A percentile compares a stretch with the other conserved stretches of the same genome.
These are phyloP conservation scores for Drosophila siamana DNA, from an alignment of 2,888 invertebrate species.

Conservation along the genomic window DNA sequence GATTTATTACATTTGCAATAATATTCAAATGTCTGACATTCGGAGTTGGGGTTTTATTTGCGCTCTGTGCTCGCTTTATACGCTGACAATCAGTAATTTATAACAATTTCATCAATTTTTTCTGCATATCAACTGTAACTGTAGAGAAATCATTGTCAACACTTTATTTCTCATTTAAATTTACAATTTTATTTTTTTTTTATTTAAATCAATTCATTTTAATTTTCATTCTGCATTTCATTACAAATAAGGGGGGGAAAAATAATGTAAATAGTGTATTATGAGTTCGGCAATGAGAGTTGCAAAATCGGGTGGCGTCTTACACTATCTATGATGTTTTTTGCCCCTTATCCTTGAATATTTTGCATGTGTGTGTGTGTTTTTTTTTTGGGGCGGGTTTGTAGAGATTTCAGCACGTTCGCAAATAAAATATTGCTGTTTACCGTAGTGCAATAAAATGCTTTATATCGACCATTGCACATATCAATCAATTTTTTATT, in stretches of 20 bases:
- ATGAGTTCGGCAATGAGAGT: neutral
- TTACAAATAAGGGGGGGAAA: too few species aligned
- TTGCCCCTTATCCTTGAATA: conserved; percentile 23
- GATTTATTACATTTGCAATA: conserved; percentile 56
- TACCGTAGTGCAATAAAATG: conserved; percentile 44
- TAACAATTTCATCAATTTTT: too few species aligned
- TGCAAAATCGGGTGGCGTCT: neutral
- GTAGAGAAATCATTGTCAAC: too few species aligned
- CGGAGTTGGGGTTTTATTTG: conserved; percentile 21
- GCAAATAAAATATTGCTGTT: conserved; percentile 17
- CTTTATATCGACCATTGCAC: conserved; percentile 30
- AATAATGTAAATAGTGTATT: neutral
- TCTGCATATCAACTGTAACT: too few species aligned
- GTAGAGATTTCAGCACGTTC: neutral
- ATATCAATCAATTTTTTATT: conserved; percentile 61
- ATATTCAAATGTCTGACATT: conserved; percentile 23
- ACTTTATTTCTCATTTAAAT: too few species aligned
- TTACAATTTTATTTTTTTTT: too few species aligned
- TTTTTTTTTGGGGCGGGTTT: too few species aligned
- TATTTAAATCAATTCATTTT: neutral
- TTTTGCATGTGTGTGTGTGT: too few species aligned
- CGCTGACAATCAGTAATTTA: too few species aligned
- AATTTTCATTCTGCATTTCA: too few species aligned
- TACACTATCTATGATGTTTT: conserved; percentile 16
- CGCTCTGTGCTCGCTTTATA: too few species aligned